Percentiles rank a stretch among this genome's conserved stretches.
These are phyloP conservation scores for Galago senegalensis DNA, from an alignment of 2,797 vertebrate genomes.

Conservation along the genomic window DNA sequence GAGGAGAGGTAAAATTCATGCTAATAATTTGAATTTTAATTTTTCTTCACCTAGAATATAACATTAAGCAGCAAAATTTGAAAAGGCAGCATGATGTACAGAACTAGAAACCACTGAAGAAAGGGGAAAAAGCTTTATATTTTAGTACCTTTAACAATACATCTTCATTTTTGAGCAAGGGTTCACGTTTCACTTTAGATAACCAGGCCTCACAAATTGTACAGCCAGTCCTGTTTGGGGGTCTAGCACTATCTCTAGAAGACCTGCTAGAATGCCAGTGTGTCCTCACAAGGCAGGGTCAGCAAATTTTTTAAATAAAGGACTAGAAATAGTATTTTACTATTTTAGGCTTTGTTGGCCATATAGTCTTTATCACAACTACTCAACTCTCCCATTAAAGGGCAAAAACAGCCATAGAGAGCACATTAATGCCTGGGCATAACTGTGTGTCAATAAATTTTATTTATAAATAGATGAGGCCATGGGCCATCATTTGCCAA, in stretches of 20 bases:
- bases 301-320: background rate
- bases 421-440: background rate
- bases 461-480: background rate
- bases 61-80: constrained; percentile 29
- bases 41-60: constrained; percentile 66
- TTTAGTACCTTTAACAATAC: background rate
- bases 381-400: background rate
- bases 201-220: background rate
- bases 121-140: background rate
- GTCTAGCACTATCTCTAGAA: background rate
- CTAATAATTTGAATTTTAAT: constrained; percentile 54
- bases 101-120: background rate
- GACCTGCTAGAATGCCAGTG: background rate
- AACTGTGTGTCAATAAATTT: background rate
- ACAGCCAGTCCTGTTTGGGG: background rate
- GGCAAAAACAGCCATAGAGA: background rate
- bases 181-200: constrained; percentile 19
- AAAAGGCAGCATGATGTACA: constrained; percentile 23
- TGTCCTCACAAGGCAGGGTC: background rate
- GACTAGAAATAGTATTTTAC: background rate
- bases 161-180: background rate
- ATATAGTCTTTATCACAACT: background rate
- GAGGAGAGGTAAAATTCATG: constrained; percentile 52
- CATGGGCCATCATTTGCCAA: background rate
- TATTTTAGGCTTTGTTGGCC: background rate